Evolutionary conservation across 2,888 invertebrate genomes (phyloP).

Genomic region (Agrochola lychnidis): DNA sequence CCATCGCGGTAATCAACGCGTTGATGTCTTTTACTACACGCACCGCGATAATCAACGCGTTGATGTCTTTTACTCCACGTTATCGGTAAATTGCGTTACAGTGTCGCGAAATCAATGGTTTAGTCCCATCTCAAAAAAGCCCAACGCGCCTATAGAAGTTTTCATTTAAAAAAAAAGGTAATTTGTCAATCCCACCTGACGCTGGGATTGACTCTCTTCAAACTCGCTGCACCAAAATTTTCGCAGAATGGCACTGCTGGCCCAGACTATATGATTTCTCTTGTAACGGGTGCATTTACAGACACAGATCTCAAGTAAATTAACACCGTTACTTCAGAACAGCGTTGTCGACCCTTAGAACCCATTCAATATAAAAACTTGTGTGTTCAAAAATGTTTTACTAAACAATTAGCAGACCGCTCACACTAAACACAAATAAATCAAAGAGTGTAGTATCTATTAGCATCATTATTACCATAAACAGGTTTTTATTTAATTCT

Average conservation of each 20-base stretch:
- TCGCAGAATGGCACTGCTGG: not conserved
- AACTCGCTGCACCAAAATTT: not conserved
- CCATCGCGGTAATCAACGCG: too few species aligned
- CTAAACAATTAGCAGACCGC: slow-evolving; percentile 5
- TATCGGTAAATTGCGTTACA: too few species aligned
- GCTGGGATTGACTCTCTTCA: not conserved
- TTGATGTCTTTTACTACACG: too few species aligned
- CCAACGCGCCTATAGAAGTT: too few species aligned
- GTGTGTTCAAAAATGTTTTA: not conserved
- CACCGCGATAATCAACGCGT: too few species aligned
- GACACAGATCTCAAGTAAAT: not conserved
- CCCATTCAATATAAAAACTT: not conserved
- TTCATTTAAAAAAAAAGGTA: too few species aligned
- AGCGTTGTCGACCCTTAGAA: not conserved
- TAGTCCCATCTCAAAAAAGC: too few species aligned
- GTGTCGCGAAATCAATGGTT: too few species aligned
- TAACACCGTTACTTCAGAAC: not conserved
- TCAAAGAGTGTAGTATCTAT: slow-evolving; percentile 5
- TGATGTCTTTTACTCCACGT: too few species aligned
- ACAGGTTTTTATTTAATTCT: slow-evolving; percentile 20
- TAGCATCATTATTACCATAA: slow-evolving; percentile 3
- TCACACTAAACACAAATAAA: not conserved
- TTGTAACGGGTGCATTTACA: not conserved
- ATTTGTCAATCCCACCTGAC: not conserved
- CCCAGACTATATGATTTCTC: not conserved